These are phyloP conservation scores for Cryptus viduatorius DNA, from an alignment of 2,888 invertebrate species.

Conservation along the genomic window DNA sequence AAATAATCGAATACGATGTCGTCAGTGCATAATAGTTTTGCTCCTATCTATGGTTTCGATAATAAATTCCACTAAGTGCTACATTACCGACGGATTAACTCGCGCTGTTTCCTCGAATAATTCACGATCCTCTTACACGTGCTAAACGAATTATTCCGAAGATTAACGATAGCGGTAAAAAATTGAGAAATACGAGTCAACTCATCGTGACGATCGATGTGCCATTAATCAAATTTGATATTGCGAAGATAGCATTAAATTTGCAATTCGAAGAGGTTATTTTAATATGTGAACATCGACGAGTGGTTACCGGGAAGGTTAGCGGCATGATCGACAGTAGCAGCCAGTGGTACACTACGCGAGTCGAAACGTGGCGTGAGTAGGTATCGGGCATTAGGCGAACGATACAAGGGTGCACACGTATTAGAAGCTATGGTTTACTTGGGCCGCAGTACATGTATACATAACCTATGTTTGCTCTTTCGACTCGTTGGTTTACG, in stretches of 20 bases:
- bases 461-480: conserved; percentile 67
- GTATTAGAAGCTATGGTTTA: conserved; percentile 53
- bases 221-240: no score
- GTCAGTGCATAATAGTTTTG: no score
- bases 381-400: conserved; percentile 45
- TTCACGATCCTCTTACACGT: no score
- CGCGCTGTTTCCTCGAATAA: no score
- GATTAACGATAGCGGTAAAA: no score
- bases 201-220: no score
- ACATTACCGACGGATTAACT: no score
- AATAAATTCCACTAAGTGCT: no score
- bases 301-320: conserved; percentile 20
- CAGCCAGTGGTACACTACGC: neutral
- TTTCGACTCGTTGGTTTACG: conserved; percentile 69
- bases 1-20: no score
- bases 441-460: conserved; percentile 48
- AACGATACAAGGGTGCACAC: conserved; percentile 49
- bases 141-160: no score
- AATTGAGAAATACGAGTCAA: no score
- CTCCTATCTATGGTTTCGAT: no score
- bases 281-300: conserved; percentile 1
- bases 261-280: conserved; percentile 18
- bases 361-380: conserved; percentile 34
- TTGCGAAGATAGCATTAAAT: neutral
- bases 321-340: conserved; percentile 28